Base-by-base conservation (phyloP, 1,140 invertebrate species). In the Calephelis nemesis region DNA sequence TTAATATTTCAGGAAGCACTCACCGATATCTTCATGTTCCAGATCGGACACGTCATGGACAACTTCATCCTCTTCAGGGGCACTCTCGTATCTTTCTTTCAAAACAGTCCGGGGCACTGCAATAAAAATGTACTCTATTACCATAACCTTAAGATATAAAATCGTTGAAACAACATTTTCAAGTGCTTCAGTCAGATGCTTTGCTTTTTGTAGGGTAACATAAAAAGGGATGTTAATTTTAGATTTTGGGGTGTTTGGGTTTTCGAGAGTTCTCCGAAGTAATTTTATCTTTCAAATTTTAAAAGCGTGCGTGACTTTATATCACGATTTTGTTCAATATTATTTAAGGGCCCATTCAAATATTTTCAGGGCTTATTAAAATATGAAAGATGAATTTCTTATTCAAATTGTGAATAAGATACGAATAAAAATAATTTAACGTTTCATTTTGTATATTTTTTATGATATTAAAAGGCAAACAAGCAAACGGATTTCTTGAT, bases 31-130 rank as follows among this genome's bases (percentile, higher is more conserved):
- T 65, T 92, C 89, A 77, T 92, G 88, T 74, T 92, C 91, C 66
- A 85, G 85, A 69, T 92, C 90, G n/a, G 89, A 91, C 63, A 83
- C 84, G 74, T 89, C 88, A 74, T 92, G 85, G 67, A 87, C 84
- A 70, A 85, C 85, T 77, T 97, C 96, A 79, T 97, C 96, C 49
- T 94, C 92, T 87, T 97, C 95, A 42, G 94, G 92, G 40, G 94
- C 93, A 58, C 95, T 95, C 81, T 96, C 95, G 82, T 95, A 97
- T 77, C 95, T 93, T 78, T 97, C 96, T 79, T 96, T 96, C 12
- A 98, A 90, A 52, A 98, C 96, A 83, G 95, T 95, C 72, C 96
- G 94, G n/a, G 96, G 97, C 67, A 98, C 97, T 98, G 91, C 48
- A 92, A 93, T 63, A 69, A 49, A 81, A 78, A 72, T 69, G 30